A percentile compares a stretch with the other conserved stretches of the same genome.
phyloP scores from a whole-genome alignment of 2,113 vertebrate genomes.

The Hypanus sabinus region DNA sequence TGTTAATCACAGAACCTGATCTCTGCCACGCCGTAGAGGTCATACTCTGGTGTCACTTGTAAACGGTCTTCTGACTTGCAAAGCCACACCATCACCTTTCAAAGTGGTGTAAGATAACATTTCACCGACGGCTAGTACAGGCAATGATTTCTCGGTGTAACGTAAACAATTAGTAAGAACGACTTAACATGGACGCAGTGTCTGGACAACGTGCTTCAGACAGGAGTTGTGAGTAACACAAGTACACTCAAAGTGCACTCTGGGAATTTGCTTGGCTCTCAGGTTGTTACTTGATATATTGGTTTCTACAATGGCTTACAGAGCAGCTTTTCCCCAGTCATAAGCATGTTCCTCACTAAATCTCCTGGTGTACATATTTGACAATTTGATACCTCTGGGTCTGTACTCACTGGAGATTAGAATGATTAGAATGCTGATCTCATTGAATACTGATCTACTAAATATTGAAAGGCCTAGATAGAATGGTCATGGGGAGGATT shows the following conservation, averaged over 20 bases:
- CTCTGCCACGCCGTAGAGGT: too few relatives aligned
- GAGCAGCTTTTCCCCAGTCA: too few relatives aligned
- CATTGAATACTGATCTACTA: too few relatives aligned
- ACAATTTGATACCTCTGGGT: too few relatives aligned
- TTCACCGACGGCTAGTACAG: background rate
- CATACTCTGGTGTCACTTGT: background rate
- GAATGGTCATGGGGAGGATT: too few relatives aligned
- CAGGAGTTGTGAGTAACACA: background rate
- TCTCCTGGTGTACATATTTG: too few relatives aligned
- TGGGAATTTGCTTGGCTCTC: background rate
- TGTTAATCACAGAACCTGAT: background rate
- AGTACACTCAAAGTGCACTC: background rate
- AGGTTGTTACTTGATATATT: background rate
- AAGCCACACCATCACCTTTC: background rate
- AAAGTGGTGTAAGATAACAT: background rate
- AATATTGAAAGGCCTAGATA: too few relatives aligned
- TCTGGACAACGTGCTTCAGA: background rate
- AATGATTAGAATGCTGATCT: too few relatives aligned
- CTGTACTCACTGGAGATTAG: too few relatives aligned
- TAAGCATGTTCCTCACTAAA: too few relatives aligned
- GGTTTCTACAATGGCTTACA: background rate
- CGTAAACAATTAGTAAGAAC: constrained; percentile 13
- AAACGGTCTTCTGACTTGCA: background rate
- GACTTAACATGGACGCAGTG: background rate
- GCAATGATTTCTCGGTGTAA: background rate